A percentile compares a stretch with the other conserved stretches of the same genome.
Conservation (phyloP, 2,888 invertebrate genomes). For the Megamerina dolium region DNA sequence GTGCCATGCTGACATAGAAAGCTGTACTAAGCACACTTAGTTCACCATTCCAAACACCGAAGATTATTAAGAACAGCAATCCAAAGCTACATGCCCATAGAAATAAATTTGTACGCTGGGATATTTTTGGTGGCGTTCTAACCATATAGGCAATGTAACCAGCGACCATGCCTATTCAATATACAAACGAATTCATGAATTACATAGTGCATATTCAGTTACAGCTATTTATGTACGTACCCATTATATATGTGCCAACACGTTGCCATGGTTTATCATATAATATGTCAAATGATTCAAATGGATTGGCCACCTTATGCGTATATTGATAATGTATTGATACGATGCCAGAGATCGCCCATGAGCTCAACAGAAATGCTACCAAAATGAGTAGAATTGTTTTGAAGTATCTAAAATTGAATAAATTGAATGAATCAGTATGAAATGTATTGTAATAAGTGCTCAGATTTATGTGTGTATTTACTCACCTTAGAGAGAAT, state of each 20-base stretch:
- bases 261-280: conserved; percentile 82
- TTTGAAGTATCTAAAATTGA: conserved; percentile 57
- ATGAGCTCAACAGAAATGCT: conserved; percentile 63
- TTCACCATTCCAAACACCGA: conserved; percentile 63
- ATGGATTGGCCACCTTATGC: conserved; percentile 71
- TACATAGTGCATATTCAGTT: not conserved
- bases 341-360: conserved; percentile 69
- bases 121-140: conserved; percentile 59
- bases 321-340: conserved; percentile 69
- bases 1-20: conserved; percentile 69
- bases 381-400: conserved; percentile 56
- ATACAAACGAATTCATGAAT: not conserved
- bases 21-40: conserved; percentile 62
- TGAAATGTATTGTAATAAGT: no score
- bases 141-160: conserved; percentile 68
- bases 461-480: not conserved
- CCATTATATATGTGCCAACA: conserved; percentile 73
- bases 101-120: conserved; percentile 53
- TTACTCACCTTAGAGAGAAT: conserved; percentile 61
- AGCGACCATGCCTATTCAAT: conserved; percentile 57
- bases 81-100: conserved; percentile 59
- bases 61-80: conserved; percentile 60
- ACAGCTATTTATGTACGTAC: conserved; percentile 47
- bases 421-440: not conserved
- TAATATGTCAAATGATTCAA: conserved; percentile 73